Percentiles rank a stretch among this genome's conserved stretches.
Evolutionary conservation across 2,113 vertebrate genomes (phyloP).

Genomic region (Trinectes maculatus): DNA sequence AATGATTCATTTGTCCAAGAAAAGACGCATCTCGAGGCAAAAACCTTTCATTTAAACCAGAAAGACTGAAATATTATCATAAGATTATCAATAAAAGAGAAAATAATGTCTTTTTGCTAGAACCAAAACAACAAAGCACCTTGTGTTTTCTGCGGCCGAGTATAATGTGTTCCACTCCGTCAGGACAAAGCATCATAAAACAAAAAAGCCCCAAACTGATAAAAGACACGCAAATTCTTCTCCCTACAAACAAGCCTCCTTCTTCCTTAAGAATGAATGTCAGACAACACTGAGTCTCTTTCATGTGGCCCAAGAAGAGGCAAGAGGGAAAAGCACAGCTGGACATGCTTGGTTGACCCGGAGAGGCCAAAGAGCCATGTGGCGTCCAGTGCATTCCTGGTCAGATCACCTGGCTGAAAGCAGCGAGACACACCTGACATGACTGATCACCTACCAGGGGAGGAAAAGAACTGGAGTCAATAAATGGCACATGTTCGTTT

Average conservation of each 20-base stretch:
- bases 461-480: neutral
- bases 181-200: constrained; percentile 23
- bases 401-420: constrained; percentile 33
- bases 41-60: neutral
- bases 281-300: constrained; percentile 30
- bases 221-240: constrained; percentile 17
- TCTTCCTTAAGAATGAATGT: constrained; percentile 19
- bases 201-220: constrained; percentile 10
- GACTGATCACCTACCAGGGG: neutral
- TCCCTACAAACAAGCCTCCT: constrained; percentile 25
- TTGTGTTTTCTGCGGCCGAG: constrained; percentile 18
- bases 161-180: constrained; percentile 9
- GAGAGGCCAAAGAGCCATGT: constrained; percentile 55
- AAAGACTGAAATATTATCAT: neutral
- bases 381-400: constrained; percentile 43
- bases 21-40: constrained; percentile 12
- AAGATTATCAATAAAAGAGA: too few relatives aligned
- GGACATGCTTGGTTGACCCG: constrained; percentile 58
- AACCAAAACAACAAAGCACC: constrained; percentile 16
- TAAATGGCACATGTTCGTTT: neutral
- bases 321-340: constrained; percentile 31
- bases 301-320: constrained; percentile 37
- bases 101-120: too few relatives aligned
- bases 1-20: neutral
- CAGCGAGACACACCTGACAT: neutral